These are phyloP conservation scores for Octodonta nipae DNA, from an alignment of 2,888 invertebrate species.

Conservation along the genomic window DNA sequence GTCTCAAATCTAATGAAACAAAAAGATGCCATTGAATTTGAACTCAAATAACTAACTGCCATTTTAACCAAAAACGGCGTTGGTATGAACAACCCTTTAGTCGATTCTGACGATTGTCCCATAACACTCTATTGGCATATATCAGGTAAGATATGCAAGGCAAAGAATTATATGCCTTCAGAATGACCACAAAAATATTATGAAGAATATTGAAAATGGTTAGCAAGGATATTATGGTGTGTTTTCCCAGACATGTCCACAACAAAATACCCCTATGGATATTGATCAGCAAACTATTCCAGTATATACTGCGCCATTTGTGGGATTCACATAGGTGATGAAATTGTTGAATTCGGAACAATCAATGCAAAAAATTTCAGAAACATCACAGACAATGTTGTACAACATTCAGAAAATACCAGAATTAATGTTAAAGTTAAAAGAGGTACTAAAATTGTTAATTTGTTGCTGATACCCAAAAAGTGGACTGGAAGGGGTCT, in stretches of 20 bases:
- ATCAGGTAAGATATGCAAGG: constrained; percentile 78
- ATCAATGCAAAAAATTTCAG: constrained; percentile 57
- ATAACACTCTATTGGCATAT: constrained; percentile 79
- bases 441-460: constrained; percentile 40
- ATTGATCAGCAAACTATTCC: constrained; percentile 13
- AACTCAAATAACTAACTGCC: constrained; percentile 46
- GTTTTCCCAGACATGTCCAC: no score
- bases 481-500: constrained; percentile 68
- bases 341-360: constrained; percentile 65
- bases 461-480: constrained; percentile 52
- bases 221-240: constrained; percentile 41
- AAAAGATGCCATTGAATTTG: constrained; percentile 59
- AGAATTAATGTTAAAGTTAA: constrained; percentile 40
- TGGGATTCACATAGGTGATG: constrained; percentile 56
- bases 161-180: constrained; percentile 79
- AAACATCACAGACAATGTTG: constrained; percentile 55
- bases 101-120: constrained; percentile 80
- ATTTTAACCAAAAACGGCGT: constrained; percentile 56
- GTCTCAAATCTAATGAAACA: constrained; percentile 58
- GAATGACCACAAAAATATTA: constrained; percentile 76
- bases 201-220: constrained; percentile 71
- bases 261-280: no score
- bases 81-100: constrained; percentile 71
- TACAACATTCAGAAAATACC: constrained; percentile 46
- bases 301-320: constrained; percentile 44